Conservation (phyloP, 2,888 invertebrate genomes). For the Eristalinus sepulchralis region DNA sequence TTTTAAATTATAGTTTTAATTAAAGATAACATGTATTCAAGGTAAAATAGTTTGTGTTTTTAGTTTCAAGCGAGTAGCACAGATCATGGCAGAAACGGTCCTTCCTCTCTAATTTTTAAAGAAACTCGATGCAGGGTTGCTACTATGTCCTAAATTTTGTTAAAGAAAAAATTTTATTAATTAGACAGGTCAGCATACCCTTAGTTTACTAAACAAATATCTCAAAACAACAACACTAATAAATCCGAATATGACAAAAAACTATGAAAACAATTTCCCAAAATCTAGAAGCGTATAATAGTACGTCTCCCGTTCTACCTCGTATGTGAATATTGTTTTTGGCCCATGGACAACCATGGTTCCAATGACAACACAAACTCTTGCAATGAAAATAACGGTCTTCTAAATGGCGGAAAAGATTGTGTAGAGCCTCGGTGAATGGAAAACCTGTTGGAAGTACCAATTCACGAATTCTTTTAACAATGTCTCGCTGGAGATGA, state of each 20-base stretch:
- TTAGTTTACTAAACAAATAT: background rate
- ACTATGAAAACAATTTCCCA: slow-evolving; percentile 5
- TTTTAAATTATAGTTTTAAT: too few relatives aligned
- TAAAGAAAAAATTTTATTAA: too few relatives aligned
- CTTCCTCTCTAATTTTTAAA: too few relatives aligned
- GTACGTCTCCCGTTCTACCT: slow-evolving; percentile 72
- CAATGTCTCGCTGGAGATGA: slow-evolving; percentile 13
- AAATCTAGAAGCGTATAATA: slow-evolving; percentile 41
- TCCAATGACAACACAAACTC: slow-evolving; percentile 19
- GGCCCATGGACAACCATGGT: slow-evolving; percentile 48
- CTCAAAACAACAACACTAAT: background rate
- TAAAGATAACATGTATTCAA: too few relatives aligned
- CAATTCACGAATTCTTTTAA: slow-evolving; percentile 38
- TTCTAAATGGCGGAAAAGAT: slow-evolving; percentile 28
- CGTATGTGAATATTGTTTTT: slow-evolving; percentile 72
- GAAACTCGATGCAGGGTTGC: too few relatives aligned
- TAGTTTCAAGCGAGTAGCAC: too few relatives aligned
- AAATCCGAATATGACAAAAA: slow-evolving; percentile 19
- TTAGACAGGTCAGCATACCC: background rate
- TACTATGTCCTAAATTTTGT: too few relatives aligned
- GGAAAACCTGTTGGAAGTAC: slow-evolving; percentile 18
- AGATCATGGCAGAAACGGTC: too few relatives aligned
- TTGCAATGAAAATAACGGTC: slow-evolving; percentile 14
- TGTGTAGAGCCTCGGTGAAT: background rate
- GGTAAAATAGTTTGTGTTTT: too few relatives aligned